Base-by-base conservation (phyloP, 2,888 invertebrate species). In the Drosophila subquinaria region DNA sequence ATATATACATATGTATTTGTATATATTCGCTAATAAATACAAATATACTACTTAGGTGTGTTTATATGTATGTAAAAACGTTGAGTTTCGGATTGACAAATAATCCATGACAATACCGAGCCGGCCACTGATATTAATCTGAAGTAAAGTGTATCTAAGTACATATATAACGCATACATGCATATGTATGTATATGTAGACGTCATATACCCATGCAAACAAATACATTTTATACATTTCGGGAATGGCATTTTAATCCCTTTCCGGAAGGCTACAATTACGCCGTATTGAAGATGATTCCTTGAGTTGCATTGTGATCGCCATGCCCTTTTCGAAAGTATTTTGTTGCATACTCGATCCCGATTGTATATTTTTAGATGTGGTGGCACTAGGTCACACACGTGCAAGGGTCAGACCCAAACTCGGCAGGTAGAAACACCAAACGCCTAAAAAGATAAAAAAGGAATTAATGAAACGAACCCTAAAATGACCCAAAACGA, bases 341-440 rank as follows among this genome's bases (percentile, higher is more conserved):
- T 73, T 77, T 45, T 64, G 59, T 63, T 76, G 40, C 68, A 43
- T 64, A 56, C 50, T 42, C 47, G 35, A 38, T 51, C 42, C 47
- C 42, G 63, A 69, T 80, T 82, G 68, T 61, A 68, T 77, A 36
- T 87, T 75, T 76, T 73, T 83, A 73, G 74, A 87, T 84, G 79
- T 71, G 20, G 53, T 72, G 72, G 79, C 84, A 87, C 27, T 76
- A 13, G 68, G 80, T 81, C 82, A 82, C 88, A 90, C 91, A 91
- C 91, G 91, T 91, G 91, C 91, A 91, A 89, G 90, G 91, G 89
- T 90, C 90, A 88, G 74, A 75, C 23, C 23, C 51, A 70, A 61
- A 56, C 42, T 45, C 62, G 51, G 69, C 90, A 90, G 91, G 90
- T 90, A 90, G 36, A 68, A 74, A 78, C 63, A 69, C 74, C 66